These are phyloP conservation scores for Charadrius vociferus DNA, from an alignment of 2,113 vertebrate species.

Conservation along the genomic window DNA sequence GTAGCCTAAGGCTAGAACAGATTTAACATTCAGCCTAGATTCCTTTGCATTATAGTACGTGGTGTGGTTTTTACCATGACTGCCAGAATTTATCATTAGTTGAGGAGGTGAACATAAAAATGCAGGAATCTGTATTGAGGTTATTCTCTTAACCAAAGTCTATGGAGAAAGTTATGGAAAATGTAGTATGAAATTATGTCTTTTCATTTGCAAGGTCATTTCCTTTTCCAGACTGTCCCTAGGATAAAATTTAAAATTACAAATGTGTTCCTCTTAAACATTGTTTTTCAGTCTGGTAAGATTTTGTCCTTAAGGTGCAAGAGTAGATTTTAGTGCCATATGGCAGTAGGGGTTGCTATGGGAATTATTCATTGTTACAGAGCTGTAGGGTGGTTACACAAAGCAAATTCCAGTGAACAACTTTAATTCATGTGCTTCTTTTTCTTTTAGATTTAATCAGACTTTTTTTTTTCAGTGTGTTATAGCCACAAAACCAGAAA, in stretches of 20 bases:
- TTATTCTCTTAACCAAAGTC: background rate
- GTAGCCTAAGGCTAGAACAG: background rate
- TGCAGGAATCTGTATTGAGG: background rate
- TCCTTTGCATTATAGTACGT: background rate
- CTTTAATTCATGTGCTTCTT: background rate
- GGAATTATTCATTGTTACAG: constrained; percentile 41
- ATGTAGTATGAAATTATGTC: background rate
- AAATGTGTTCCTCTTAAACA: background rate
- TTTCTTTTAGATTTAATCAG: background rate
- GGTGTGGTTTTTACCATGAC: background rate
- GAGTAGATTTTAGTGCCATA: constrained; percentile 39
- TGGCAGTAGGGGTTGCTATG: constrained; percentile 31
- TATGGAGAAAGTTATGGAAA: background rate
- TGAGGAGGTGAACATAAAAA: background rate
- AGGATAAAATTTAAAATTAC: constrained; percentile 20
- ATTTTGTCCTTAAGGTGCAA: background rate
- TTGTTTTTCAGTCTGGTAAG: background rate
- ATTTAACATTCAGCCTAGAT: background rate
- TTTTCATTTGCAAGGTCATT: background rate
- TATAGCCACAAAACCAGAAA: background rate
- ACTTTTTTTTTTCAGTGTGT: background rate
- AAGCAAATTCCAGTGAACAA: constrained; percentile 16
- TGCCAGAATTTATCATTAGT: background rate
- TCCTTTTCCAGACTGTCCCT: background rate
- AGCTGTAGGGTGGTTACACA: constrained; percentile 34